Evolutionary conservation across 2,888 invertebrate species (phyloP), one percentile per base, ranked within the genome.

Genomic region (Calliopum simillimum): DNA sequence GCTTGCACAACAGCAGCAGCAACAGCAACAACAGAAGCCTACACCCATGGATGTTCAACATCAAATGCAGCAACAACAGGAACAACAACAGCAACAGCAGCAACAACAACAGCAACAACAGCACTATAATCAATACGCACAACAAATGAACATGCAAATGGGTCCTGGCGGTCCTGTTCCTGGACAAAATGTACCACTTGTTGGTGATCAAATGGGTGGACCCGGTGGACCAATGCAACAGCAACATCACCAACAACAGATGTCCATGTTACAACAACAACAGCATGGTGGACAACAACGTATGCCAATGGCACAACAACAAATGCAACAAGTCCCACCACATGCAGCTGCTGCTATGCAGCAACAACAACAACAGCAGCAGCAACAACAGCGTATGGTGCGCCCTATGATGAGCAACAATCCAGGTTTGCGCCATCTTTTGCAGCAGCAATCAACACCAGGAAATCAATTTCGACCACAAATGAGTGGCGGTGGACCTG

Each of bases 391-490:
- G 78, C 88, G 92, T 80, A 89, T 91, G 87, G 91, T 94, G 88
- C 88, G 94, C 19, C 93, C 94, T n/a, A 88, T 88, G 56, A 89
- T 91, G 85, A 89, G 92, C 16, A 92, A 92, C 80, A 94, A 94
- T 88, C 93, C 94, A 0, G 94, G 95, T 0, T 87, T 95, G 13
- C 86, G 94, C 14, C 94, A 94, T 85, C 87, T 95, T 53, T 85
- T 95, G 68, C 95, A 95, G 82, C 86, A 85, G 68, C 86, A 84
- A 72, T 78, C 83, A 12, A 80, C 85, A n/a, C 82, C 86, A 0
- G 82, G 81, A 16, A 85, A 85, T 75, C 86, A 86, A 72, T 85
- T 86, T 70, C 82, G 85, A 0, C 86, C 85, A 0, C 84, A 84
- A 73, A 82, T 82, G 79, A 77, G 78, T 43, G 80, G 77, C 4